Base-by-base conservation (phyloP, 2,113 vertebrate genomes). In the Halcyon malimbica region DNA sequence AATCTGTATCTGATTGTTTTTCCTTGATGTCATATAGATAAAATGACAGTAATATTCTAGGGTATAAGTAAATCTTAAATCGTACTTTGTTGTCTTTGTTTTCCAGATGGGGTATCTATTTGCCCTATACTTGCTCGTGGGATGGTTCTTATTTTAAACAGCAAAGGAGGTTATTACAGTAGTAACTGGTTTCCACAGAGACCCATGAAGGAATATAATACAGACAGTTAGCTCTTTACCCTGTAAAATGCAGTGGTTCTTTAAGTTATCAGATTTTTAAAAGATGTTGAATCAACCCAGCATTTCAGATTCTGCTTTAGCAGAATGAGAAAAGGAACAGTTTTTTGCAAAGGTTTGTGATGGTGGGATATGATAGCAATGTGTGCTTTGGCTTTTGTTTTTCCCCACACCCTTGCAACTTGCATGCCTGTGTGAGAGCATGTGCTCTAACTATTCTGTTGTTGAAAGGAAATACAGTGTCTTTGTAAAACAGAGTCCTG, bases 341-440 rank as follows among this genome's bases (percentile, higher is more conserved):
- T 25, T 23, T 62, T 97, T 99, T 93, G 94, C 97, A 83, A 98
- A 98, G 97, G 98, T 99, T 94, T 57, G 92, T 98, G 20, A 10
- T 56, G 57, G 81, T 24, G 37, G 64, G 14, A 9, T 56, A 5
- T 19, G 10, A n/a, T 16, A 53, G 33, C 23, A 54, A 29, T 20
- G 11, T 50, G 37, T 41, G 29, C 37, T 83, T 69, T 33, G 23
- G 3, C 11, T 41, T 35, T 31, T 1, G 25, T 42, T 17, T 31
- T 41, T 35, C 20, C 23, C 4, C 13, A 10, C 8, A 59, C 59
- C 51, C 16, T 59, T 31, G n/a, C n/a, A 59, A 23, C 11, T 17
- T 24, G 23, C 7, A 3, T n/a, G 16, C 2, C 1, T 33, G 23
- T 29, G 5, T 18, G 19, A 16, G 28, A 59, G 26, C 57, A 25